These are phyloP conservation scores for Nowickia ferox DNA, from an alignment of 2,888 invertebrate genomes.

Conservation along the genomic window DNA sequence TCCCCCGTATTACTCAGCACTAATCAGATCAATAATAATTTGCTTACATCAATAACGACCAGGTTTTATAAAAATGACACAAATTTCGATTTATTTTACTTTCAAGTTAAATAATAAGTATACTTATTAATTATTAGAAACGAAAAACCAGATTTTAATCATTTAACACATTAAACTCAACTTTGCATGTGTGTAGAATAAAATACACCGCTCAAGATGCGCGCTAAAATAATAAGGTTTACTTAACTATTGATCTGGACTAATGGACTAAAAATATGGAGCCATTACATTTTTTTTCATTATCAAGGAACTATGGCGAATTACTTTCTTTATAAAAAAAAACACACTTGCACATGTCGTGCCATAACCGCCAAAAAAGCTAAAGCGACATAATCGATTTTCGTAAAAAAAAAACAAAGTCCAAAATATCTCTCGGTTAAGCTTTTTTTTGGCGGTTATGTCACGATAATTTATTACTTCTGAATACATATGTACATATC, in stretches of 20 bases:
- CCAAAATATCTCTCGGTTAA: no score
- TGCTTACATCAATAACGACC: constrained; percentile 4
- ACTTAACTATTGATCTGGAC: not conserved
- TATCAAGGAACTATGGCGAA: no score
- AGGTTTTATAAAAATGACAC: not conserved
- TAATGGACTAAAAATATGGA: no score
- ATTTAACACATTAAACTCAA: not conserved
- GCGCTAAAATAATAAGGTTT: not conserved
- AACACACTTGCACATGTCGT: no score
- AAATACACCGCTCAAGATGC: not conserved
- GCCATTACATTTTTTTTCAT: no score
- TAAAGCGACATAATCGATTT: no score
- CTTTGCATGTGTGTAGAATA: not conserved
- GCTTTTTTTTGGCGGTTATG: no score
- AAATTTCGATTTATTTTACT: not conserved
- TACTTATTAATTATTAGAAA: not conserved
- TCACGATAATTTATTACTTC: no score
- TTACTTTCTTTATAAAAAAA: no score
- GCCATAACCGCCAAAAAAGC: no score
- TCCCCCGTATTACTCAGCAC: not conserved
- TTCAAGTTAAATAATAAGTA: not conserved
- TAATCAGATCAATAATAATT: not conserved
- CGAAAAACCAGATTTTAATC: constrained; percentile 13
- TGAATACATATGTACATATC: no score
- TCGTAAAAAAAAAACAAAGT: no score